Conservation (phyloP, 2,888 invertebrate species). For the Meiosimyza decipiens region DNA sequence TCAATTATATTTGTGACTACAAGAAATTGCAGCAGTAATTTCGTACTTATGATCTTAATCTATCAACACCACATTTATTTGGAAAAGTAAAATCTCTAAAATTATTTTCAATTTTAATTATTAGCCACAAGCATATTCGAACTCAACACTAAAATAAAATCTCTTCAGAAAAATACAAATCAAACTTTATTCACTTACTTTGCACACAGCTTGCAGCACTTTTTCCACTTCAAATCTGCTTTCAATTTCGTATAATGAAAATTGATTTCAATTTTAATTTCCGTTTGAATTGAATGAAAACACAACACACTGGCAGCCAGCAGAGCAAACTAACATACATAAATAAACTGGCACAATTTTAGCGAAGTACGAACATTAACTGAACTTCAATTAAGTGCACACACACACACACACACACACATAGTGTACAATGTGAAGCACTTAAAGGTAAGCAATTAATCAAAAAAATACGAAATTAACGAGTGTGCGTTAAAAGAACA, state of each 20-base stretch:
- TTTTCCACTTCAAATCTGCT: not conserved
- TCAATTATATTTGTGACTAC: no score
- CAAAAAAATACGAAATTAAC: not conserved
- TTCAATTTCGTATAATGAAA: not conserved
- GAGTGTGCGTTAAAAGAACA: not conserved
- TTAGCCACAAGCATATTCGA: not conserved
- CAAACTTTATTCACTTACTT: not conserved
- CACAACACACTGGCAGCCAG: not conserved
- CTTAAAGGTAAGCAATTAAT: conserved; percentile 6
- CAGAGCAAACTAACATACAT: not conserved
- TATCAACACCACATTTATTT: no score
- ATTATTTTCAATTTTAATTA: no score
- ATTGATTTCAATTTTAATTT: conserved; percentile 13
- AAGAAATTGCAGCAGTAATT: no score
- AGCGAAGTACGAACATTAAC: not conserved
- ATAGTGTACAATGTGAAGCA: no score
- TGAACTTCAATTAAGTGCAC: not conserved
- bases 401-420: not conserved
- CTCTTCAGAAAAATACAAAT: not conserved
- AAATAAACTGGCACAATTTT: not conserved
- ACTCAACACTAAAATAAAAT: not conserved
- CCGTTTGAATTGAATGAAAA: not conserved
- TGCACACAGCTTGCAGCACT: not conserved
- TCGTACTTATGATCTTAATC: no score
- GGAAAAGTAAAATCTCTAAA: no score